Evolutionary conservation across 2,888 invertebrate genomes (phyloP), one percentile per base, ranked within the genome.

Genomic region (Sminthurides aquaticus): DNA sequence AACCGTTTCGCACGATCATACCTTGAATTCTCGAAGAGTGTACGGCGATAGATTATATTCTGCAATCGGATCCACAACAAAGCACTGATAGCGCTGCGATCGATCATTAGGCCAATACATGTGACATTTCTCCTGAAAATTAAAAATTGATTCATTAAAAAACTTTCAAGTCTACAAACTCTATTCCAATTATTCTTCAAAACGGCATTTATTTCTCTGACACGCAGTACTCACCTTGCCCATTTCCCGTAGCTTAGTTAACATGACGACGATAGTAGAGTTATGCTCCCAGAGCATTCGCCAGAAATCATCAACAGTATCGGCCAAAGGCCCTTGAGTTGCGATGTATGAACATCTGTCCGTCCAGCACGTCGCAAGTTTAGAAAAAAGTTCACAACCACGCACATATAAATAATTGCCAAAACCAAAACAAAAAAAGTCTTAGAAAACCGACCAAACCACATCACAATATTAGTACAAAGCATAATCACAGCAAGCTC

Each of bases 41-140:
- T 99, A 99, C 79, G 96, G 94, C 29, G 97, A 96, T 97, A 99
- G 98, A 80, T 98, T 97, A 81, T 99, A 99, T 80, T 99, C 99
- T 3, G 98, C 96, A 76, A 98, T 97, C 15, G 98, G 98, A 80
- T 99, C 99, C 25, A 99, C 97, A 56, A 98, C 97, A 80, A 95
- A 96, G 80, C 92, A 96, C 78, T 96, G 95, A 81, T 97, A 98
- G 69, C 97, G 87, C 49, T 95, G 93, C 29, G 96, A 96, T 76
- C 97, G 85, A 78, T 98, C 98, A 76, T 92, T 92, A 0, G 99
- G 99, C 99, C 99, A 99, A 80, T 99, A 99, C 79, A 97, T 97
- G 79, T 93, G 94, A 78, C 98, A 98, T 82, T 98, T 98, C 79
- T 99, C 99, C 91, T 94, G 79, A 74, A 82, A 54, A 26, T 27